Evolutionary conservation across 1,140 invertebrate genomes (phyloP), one percentile per base, ranked within the genome.

Genomic region (Drosophila bocqueti): DNA sequence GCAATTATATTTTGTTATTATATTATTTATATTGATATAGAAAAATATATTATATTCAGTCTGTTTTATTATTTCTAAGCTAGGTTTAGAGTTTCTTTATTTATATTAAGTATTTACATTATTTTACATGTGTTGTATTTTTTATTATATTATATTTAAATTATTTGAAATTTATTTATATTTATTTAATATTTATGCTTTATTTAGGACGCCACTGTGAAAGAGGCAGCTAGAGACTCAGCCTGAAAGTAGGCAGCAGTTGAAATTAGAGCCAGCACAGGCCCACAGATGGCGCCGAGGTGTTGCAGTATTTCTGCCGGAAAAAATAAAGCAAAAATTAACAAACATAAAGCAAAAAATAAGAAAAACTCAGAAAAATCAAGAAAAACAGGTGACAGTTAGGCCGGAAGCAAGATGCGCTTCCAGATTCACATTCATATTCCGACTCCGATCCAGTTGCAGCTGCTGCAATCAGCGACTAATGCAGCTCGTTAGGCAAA

Each of bases 401-500:
- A 34, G 68, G 68, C 55, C 55, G 46, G 55, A 61, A 61, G 50
- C 67, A 16, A 52, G 46, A 59, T 73, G 29, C 68, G 55, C 61
- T 60, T 11, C 49, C 63, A 62, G 13, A 59, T 36, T 42, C 26
- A 4, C 42, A 63, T 66, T 43, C 59, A 29, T 26, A 45, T 62
- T 68, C 74, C 21, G 49, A 52, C 40, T 38, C 76, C 29, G 31
- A 24, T 62, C 47, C 43, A 36, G 15, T 58, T 68, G 47, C 78
- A 58, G 67, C 71, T 71, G 68, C 67, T 89, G 78, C 84, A 89
- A 89, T 89, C 84, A 89, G 74, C 81, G 81, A 83, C 69, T 81
- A 90, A 90, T 89, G 84, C 85, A 89, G 83, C 86, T 87, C 84
- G 84, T 89, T 87, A 81, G 84, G 84, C 85, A 87, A 90, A 87